These are phyloP conservation scores for Mionectes macconnelli DNA, from an alignment of 2,113 vertebrate genomes.

Conservation along the genomic window DNA sequence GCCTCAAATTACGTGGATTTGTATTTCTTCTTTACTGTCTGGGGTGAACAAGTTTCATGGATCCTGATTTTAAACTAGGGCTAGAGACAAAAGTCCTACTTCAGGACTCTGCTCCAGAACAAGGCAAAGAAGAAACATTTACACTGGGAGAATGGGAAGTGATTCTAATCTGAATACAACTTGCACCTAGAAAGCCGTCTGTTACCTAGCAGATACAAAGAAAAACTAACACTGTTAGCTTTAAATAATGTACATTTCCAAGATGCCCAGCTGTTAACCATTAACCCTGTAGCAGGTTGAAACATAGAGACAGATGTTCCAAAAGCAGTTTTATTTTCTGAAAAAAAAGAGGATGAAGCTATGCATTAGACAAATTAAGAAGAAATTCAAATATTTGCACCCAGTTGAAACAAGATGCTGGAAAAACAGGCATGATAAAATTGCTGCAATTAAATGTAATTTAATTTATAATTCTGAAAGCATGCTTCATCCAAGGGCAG, in stretches of 20 bases:
- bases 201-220: background rate
- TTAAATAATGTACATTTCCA: constrained; percentile 13
- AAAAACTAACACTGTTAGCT: background rate
- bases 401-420: constrained; percentile 49
- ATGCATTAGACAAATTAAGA: constrained; percentile 60
- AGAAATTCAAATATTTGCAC: constrained; percentile 59
- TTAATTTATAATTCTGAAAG: constrained; percentile 32
- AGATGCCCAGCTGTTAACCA: constrained; percentile 55
- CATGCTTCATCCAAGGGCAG: constrained; percentile 11
- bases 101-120: background rate
- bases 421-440: constrained; percentile 38
- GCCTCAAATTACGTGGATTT: background rate
- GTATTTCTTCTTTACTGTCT: background rate
- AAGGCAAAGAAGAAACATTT: background rate
- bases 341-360: constrained; percentile 42
- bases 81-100: background rate
- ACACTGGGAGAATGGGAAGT: background rate
- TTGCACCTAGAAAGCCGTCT: background rate
- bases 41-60: background rate
- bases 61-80: background rate
- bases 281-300: constrained; percentile 65
- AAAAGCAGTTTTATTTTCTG: constrained; percentile 35
- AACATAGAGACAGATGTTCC: constrained; percentile 63
- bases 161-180: background rate
- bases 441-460: constrained; percentile 57